Base-by-base conservation (phyloP, 2,797 vertebrate genomes). In the Pipistrellus kuhlii region DNA sequence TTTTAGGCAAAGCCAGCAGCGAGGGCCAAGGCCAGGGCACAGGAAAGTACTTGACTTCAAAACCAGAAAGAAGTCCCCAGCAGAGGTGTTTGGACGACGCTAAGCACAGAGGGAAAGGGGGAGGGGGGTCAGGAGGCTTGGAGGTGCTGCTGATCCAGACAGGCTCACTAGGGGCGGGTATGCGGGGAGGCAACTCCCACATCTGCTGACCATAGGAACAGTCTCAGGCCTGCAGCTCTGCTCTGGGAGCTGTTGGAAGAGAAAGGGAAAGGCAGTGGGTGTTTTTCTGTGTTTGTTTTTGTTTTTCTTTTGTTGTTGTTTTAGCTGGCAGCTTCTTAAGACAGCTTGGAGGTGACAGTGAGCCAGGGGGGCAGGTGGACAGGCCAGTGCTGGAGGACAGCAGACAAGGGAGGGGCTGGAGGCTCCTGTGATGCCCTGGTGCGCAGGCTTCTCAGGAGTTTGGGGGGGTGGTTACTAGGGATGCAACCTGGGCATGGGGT, bases 21-120 rank as follows among this genome's bases (percentile, higher is more conserved):
- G 76, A 90, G 38, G 51, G 44, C 69, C 27, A 76, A 89, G 25
- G 46, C 71, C 86, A 64, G 8, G 32, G 38, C 78, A 46, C 55
- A 51, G 41, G 73, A 84, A 85, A 72, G 82, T 82, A 88, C 73
- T 77, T 68, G 89, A 82, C 78, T 78, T 35, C 72, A 64, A 78
- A 90, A 55, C 48, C 62, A 75, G 72, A 35, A 57, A 25, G 18
- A 2, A 21, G 27, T 15, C 44, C 46, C 9, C 5, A 25, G 32
- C 2, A 1, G 12, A 62, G 41, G 41, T 8, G 2, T 89, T 57
- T 9, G 21, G 17, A 82, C 8, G 53, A 23, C 3, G 8, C 64
- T 66, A 13, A 51, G 90, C 8, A 59, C n/a, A 21, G 27, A 0
- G 14, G 55, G 73, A 75, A 51, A 30, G 15, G 17, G 7, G 0